phyloP scores from a whole-genome alignment of 2,888 invertebrate genomes.

The Zelleria hepariella region DNA sequence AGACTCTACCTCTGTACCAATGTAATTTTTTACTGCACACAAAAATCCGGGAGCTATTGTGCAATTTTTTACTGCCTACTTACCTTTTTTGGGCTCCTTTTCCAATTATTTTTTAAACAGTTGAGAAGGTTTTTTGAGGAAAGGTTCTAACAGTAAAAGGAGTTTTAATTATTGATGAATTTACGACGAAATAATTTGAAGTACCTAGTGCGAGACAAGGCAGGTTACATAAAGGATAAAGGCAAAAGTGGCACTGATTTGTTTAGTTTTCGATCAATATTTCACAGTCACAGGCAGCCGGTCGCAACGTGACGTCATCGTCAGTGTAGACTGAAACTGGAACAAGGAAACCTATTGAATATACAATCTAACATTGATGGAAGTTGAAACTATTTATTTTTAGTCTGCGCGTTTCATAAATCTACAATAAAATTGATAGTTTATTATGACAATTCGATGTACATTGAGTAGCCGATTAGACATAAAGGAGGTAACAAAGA shows the following conservation, averaged over 20 bases:
- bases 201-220: neutral
- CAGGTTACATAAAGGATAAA: constrained; percentile 6
- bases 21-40: constrained; percentile 17
- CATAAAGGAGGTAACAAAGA: no score
- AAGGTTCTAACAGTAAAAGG: neutral
- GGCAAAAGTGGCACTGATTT: constrained; percentile 27
- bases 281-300: constrained; percentile 49
- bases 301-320: constrained; percentile 38
- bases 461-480: no score
- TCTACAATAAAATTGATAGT: no score
- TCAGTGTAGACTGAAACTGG: constrained; percentile 19
- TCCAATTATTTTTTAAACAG: neutral
- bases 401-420: no score
- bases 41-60: constrained; percentile 17
- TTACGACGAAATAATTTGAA: neutral
- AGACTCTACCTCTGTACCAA: constrained; percentile 16
- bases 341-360: constrained; percentile 15
- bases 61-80: constrained; percentile 16
- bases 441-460: no score
- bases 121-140: neutral
- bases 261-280: constrained; percentile 51
- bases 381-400: no score
- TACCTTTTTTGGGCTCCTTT: neutral
- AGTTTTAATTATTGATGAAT: neutral
- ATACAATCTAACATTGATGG: no score